Percentiles rank a stretch among this genome's conserved stretches.
Evolutionary conservation across 2,113 vertebrate genomes (phyloP).

Genomic region (Cathartes aura): DNA sequence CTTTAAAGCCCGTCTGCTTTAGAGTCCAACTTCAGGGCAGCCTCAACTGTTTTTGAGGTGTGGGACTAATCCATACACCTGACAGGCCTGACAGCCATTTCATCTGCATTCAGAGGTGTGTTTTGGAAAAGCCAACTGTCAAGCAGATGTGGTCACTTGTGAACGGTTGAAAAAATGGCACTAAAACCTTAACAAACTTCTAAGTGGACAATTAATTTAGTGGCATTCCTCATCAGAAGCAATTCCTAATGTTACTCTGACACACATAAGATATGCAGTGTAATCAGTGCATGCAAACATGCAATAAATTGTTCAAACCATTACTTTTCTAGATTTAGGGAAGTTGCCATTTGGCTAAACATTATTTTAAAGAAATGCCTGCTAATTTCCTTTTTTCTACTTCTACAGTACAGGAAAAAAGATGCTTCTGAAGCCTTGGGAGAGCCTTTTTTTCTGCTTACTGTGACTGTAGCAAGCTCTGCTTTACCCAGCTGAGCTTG

Average conservation of each 20-base stretch:
- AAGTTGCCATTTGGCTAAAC: background rate
- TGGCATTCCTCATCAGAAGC: slow-evolving; percentile 26
- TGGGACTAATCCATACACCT: background rate
- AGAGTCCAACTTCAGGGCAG: background rate
- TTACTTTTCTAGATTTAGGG: slow-evolving; percentile 9
- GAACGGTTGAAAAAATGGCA: background rate
- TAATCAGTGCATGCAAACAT: slow-evolving; percentile 58
- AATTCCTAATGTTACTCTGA: slow-evolving; percentile 15
- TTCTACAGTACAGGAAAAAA: background rate
- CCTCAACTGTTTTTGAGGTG: background rate
- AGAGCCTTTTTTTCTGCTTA: background rate
- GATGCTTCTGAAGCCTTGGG: background rate
- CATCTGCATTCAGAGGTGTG: background rate
- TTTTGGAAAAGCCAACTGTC: background rate
- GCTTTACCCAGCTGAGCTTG: background rate
- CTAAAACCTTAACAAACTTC: background rate
- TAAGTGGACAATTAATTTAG: background rate
- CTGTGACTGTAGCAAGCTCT: background rate
- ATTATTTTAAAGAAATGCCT: slow-evolving; percentile 8
- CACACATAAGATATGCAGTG: slow-evolving; percentile 6
- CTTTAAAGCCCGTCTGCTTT: background rate
- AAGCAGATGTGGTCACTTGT: background rate
- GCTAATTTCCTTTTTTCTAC: slow-evolving; percentile 8
- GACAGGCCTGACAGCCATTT: background rate
- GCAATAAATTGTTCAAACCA: slow-evolving; percentile 44